Percentiles rank a stretch among this genome's conserved stretches.
Evolutionary conservation across 2,888 invertebrate species (phyloP).

Genomic region (Dryadula phaetusa): DNA sequence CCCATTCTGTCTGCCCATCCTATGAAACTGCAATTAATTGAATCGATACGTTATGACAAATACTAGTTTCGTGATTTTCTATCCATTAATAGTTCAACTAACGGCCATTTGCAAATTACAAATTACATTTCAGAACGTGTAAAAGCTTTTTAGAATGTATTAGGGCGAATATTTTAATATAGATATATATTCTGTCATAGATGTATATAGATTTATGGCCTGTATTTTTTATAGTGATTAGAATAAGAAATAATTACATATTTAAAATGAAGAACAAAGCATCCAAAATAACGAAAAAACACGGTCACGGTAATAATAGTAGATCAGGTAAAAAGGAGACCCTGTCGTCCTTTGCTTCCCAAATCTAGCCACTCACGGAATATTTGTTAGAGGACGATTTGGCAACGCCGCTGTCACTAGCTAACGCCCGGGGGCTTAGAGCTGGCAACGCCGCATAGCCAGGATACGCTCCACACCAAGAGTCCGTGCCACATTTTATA

Average conservation of each 20-base stretch:
- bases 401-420: slow-evolving; percentile 69
- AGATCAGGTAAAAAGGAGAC: slow-evolving; percentile 67
- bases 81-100: not conserved
- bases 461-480: slow-evolving; percentile 31
- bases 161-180: not conserved
- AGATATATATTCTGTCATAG: not conserved
- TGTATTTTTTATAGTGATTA: not conserved
- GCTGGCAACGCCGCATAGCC: slow-evolving; percentile 62
- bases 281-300: slow-evolving; percentile 12
- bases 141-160: not conserved
- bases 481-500: slow-evolving; percentile 5
- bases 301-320: slow-evolving; percentile 53
- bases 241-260: not conserved
- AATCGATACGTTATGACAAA: slow-evolving; percentile 9
- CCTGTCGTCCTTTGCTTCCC: slow-evolving; percentile 48
- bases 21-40: slow-evolving; percentile 7
- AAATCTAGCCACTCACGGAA: slow-evolving; percentile 60
- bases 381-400: slow-evolving; percentile 53
- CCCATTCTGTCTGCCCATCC: slow-evolving; percentile 16
- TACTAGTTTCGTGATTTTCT: not conserved
- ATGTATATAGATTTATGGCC: not conserved
- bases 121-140: not conserved
- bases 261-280: slow-evolving; percentile 5
- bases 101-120: not conserved
- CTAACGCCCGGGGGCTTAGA: slow-evolving; percentile 53